Base-by-base conservation (phyloP, 2,113 vertebrate species). In the Caranx ignobilis region DNA sequence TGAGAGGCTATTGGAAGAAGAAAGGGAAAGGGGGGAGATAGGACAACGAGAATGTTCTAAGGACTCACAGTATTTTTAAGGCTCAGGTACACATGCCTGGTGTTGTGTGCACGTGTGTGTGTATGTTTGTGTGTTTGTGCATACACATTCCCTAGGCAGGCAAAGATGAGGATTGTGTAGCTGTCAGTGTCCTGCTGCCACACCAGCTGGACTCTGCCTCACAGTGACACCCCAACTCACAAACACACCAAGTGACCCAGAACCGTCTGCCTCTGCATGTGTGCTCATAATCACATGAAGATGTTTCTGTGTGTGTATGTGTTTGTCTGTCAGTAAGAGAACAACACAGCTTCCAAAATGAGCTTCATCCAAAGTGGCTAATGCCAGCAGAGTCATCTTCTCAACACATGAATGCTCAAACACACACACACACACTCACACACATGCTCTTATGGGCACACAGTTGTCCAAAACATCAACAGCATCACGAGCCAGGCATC, bases 181-280 rank as follows among this genome's bases (percentile, higher is more conserved):
- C 89, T 90, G 92, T 92, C 90, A 83, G 71, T 82, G 75, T 89
- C 91, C 87, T 84, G 85, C 89, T 94, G 90, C 83, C 74, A 84
- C 77, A 91, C 91, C 87, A 93, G 90, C 90, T 93, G 91, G 88
- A 92, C 88, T 75, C 73, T 87, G 79, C 82, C 85, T 87, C 81
- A 56, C 71, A 85, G 73, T 91, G 87, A 91, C 87, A 92, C 82
- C 78, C 80, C 78, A 66, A 87, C 81, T 82, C 70, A 76, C 87
- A 80, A 78, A 85, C 54, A 70, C 83, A 84, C 77, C 81, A 77
- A 88, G 81, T 92, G 91, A 92, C 89, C 88, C 88, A 89, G 84
- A 92, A 89, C 89, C 82, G 81, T 87, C 77, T 85, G 70, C 63
- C 62, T 87, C 52, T 78, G 71, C 52, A 59, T 77, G 86, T 82